Base-by-base conservation (phyloP, 1,140 invertebrate genomes). In the Rhopalosiphum padi region DNA sequence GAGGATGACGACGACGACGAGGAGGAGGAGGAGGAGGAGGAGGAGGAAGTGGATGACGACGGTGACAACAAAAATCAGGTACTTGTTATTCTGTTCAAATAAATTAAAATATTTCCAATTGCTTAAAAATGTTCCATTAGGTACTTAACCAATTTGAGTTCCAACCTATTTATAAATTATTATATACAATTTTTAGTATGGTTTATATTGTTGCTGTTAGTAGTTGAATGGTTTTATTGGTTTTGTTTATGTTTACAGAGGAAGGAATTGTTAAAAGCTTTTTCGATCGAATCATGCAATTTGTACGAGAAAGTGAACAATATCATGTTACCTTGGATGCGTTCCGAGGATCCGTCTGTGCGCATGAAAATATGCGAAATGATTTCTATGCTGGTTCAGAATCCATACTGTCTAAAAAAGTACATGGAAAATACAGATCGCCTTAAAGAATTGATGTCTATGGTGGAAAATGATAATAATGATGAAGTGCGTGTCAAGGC, bases 291-390 rank as follows among this genome's bases (percentile, higher is more conserved):
- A 51, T 22, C 91, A 3, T 51, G 60, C 1, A 93, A 93, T n/a
- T 48, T 86, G 0, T 82, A 86, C 0, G 91, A 93, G 43, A 82
- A 93, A 86, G 55, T 93, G 35, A 93, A 93, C n/a, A 93, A 93
- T 55, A 51, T 93, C 0, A n/a, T 93, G 43, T 43, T 41, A 37
- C 91, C 91, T 3, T 83, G 91, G 21, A 43, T 93, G 18, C 53
- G 53, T n/a, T 93, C 91, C 0, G 23, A 51, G 7, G 25, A 93
- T 22, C 6, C 21, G 43, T 7, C 35, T n/a, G 35, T 93, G 15
- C 43, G 82, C 9, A 21, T 35, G 3, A 60, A 86, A 55, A 93
- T 51, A 7, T 35, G 48, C 0, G 35, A 86, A 55, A n/a, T 93
- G n/a, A 60, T 93, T 3, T 15, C 48, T 51, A 55, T 48, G 9